Evolutionary conservation across 2,888 invertebrate genomes (phyloP).

Genomic region (Chelonus formosanus): DNA sequence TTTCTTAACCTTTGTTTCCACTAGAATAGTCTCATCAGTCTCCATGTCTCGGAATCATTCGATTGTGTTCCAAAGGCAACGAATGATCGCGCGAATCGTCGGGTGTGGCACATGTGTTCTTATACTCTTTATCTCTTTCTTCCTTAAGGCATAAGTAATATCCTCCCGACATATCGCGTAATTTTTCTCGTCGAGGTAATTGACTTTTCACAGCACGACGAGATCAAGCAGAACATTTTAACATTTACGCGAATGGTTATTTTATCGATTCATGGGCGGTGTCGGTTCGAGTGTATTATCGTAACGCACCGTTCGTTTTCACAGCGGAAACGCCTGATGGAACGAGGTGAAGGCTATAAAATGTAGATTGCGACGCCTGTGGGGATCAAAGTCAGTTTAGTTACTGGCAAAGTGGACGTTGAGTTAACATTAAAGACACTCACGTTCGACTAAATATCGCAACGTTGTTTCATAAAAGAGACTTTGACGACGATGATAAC

Average conservation of each 20-base stretch:
- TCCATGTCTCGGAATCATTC: too few species aligned
- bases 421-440: too few species aligned
- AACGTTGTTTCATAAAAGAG: neutral
- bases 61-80: too few species aligned
- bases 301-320: slow-evolving; percentile 45
- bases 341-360: slow-evolving; percentile 62
- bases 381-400: slow-evolving; percentile 33
- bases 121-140: neutral
- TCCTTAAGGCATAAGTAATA: neutral
- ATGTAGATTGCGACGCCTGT: slow-evolving; percentile 44
- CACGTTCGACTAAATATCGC: too few species aligned
- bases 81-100: slow-evolving; percentile 27
- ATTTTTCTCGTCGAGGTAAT: slow-evolving; percentile 17
- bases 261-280: slow-evolving; percentile 21
- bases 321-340: slow-evolving; percentile 59
- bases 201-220: slow-evolving; percentile 23
- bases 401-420: too few species aligned
- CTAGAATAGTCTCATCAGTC: too few species aligned
- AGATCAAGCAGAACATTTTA: neutral
- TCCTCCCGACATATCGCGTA: too few species aligned
- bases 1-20: too few species aligned
- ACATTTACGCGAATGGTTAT: slow-evolving; percentile 12
- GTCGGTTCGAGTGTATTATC: slow-evolving; percentile 9
- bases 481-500: slow-evolving; percentile 13
- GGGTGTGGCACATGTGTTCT: slow-evolving; percentile 30